These are phyloP conservation scores for Lumbricus terrestris DNA, from an alignment of 2,888 invertebrate species.

Conservation along the genomic window DNA sequence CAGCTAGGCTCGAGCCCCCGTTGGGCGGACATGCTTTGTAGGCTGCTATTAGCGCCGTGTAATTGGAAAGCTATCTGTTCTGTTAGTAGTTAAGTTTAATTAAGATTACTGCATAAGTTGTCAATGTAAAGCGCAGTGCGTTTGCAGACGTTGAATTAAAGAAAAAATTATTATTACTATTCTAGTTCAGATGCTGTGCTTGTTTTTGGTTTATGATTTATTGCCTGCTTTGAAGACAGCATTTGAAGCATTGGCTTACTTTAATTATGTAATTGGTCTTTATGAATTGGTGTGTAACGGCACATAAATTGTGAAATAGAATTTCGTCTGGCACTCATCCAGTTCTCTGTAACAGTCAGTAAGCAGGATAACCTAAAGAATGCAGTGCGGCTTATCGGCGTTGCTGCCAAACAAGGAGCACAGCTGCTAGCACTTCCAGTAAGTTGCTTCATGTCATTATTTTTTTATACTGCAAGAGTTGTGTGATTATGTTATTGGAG, in stretches of 20 bases:
- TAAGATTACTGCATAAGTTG: too few species aligned
- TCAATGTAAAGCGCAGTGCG: too few species aligned
- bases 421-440: slow-evolving; percentile 70
- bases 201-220: neutral
- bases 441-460: slow-evolving; percentile 36
- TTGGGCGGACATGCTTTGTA: too few species aligned
- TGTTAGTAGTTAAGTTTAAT: too few species aligned
- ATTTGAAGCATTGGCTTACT: neutral
- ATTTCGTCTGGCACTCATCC: slow-evolving; percentile 77
- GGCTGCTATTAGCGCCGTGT: too few species aligned
- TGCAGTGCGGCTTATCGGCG: slow-evolving; percentile 71
- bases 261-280: neutral
- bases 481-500: neutral
- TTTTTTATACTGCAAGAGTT: neutral
- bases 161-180: too few species aligned
- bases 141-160: too few species aligned
- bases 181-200: neutral
- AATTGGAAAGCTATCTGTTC: too few species aligned
- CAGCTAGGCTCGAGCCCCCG: too few species aligned
- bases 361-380: slow-evolving; percentile 75
- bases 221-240: neutral
- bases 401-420: slow-evolving; percentile 68
- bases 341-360: slow-evolving; percentile 74
- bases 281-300: neutral
- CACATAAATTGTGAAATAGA: slow-evolving; percentile 58